A percentile compares a stretch with the other conserved stretches of the same genome.
Conservation (phyloP, 2,888 invertebrate genomes). For the Catocala fraxini region DNA sequence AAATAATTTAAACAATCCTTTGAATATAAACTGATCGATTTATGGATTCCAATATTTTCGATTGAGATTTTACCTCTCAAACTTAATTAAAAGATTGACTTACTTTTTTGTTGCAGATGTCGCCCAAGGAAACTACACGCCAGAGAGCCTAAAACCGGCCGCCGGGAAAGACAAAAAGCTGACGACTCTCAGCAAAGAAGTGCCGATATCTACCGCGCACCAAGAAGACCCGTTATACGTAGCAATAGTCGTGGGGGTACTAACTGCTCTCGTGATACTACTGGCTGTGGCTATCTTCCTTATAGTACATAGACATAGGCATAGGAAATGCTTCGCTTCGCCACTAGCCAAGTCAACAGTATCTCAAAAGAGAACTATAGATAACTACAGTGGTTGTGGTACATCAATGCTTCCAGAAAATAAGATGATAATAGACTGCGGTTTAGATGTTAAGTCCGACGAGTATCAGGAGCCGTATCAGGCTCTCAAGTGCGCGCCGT, state of each 20-base stretch:
- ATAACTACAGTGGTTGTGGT: conserved; percentile 87
- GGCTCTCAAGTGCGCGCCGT: conserved; percentile 91
- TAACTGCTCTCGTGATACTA: conserved; percentile 91
- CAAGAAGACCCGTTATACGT: conserved; percentile 92
- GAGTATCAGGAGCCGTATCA: conserved; percentile 94
- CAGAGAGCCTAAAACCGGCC: conserved; percentile 88
- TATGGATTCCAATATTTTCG: too few relatives aligned
- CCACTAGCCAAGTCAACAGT: conserved; percentile 86
- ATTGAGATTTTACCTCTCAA: too few relatives aligned
- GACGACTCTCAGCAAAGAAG: conserved; percentile 82
- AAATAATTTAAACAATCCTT: too few relatives aligned
- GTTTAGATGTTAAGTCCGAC: conserved; percentile 89
- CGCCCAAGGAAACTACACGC: conserved; percentile 92
- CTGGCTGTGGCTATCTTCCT: conserved; percentile 91
- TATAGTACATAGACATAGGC: conserved; percentile 90
- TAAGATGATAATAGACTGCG: conserved; percentile 87
- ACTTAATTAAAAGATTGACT: too few relatives aligned
- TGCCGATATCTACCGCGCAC: conserved; percentile 90
- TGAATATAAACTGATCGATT: too few relatives aligned
- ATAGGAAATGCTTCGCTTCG: conserved; percentile 91
- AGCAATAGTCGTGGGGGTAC: conserved; percentile 92
- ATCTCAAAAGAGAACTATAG: conserved; percentile 82
- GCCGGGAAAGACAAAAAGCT: conserved; percentile 82
- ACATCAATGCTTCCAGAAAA: conserved; percentile 85
- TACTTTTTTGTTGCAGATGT: conserved; percentile 76